Base-by-base conservation (phyloP, 2,888 invertebrate genomes). In the Helicoverpa assulta region DNA sequence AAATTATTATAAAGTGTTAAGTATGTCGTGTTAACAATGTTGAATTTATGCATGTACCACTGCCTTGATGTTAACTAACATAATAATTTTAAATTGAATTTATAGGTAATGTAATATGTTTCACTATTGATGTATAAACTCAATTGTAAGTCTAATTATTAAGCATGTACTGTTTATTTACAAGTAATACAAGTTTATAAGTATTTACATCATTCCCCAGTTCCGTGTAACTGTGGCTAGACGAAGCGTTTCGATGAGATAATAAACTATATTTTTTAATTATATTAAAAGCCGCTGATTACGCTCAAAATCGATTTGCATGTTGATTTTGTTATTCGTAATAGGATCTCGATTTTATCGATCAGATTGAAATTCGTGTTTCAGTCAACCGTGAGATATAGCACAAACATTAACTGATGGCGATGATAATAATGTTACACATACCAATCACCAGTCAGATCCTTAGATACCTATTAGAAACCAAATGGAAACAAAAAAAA, bases 11-110 rank as follows among this genome's bases (percentile, higher is more conserved):
- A 85, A 84, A 86, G 71, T 84, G 82, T 83, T 87, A 86, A 84
- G 81, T 85, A 84, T 80, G 74, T 88, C 84, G 85, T 86, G 80
- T 84, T 86, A 86, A 87, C 75, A 83, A 84, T 85, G 88, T 90
- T 89, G 85, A 88, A 88, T 86, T 87, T 88, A 88, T 89, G 89
- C 89, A 89, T 90, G 86, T 88, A 92, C 89, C 92, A 93, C 93
- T 94, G 93, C 93, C 94, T 93, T 92, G 91, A 90, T 90, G 90
- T 91, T 92, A 88, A 88, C 81, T 88, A 89, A 88, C 87, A 88
- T 91, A 90, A 83, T 83, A 83, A 83, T 79, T 83, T 83, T 81
- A 83, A 83, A 84, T 90, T 89, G 86, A 89, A 89, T 84, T 85
- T 85, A 89, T 86, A 88, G 88, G 87, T 89, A 78, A 84, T 85